Conservation (phyloP, 2,888 invertebrate genomes). For the Tenthredo mesomela region DNA sequence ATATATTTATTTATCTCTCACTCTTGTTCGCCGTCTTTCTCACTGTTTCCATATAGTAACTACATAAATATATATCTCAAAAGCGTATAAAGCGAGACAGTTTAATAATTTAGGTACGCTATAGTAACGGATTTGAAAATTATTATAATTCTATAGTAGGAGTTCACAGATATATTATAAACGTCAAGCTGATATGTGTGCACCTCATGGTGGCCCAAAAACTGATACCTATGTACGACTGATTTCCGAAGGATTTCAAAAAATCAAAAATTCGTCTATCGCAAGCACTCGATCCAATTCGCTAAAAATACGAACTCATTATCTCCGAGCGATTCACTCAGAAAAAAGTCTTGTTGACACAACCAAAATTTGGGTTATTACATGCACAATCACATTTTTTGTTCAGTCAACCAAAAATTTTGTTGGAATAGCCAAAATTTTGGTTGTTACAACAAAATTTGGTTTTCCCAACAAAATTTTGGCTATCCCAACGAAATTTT, state of each 20-base stretch:
- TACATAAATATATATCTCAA: no score
- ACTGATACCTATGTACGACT: neutral
- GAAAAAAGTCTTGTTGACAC: no score
- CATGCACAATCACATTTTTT: no score
- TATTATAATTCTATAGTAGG: neutral
- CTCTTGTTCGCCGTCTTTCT: neutral
- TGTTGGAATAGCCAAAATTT: no score
- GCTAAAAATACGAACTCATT: neutral
- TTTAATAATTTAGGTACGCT: neutral
- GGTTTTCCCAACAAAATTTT: no score
- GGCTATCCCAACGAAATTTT: no score
- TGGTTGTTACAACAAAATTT: no score
- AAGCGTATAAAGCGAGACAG: slow-evolving; percentile 3
- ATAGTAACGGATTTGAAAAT: neutral
- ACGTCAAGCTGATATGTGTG: neutral
- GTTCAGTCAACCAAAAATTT: no score
- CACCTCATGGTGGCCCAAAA: neutral
- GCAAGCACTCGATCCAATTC: neutral
- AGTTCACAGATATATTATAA: neutral
- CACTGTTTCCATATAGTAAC: neutral
- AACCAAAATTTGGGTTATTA: no score
- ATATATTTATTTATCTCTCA: neutral
- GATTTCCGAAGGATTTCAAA: neutral
- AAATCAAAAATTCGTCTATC: neutral
- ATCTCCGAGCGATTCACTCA: no score